Conservation (phyloP, 2,888 invertebrate species). For the Spilosoma lubricipeda region DNA sequence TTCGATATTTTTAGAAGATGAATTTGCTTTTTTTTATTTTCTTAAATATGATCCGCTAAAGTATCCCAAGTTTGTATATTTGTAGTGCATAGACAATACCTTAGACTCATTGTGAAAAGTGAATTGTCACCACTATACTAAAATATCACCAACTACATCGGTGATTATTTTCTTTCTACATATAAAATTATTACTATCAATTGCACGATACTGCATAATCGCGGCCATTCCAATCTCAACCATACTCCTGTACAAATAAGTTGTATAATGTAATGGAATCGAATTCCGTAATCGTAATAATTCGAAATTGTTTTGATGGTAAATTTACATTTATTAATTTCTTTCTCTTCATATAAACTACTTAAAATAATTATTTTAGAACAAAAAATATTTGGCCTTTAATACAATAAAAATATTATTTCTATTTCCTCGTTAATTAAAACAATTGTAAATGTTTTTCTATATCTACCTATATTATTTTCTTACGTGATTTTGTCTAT, state of each 20-base stretch:
- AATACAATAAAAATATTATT: neutral
- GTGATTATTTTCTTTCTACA: neutral
- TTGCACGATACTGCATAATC: neutral
- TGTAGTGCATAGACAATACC: neutral
- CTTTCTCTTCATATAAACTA: neutral
- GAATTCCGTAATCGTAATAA: constrained; percentile 9
- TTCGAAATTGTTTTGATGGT: neutral
- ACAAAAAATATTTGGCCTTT: neutral
- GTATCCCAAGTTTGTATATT: neutral
- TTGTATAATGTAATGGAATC: neutral
- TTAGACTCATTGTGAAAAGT: neutral
- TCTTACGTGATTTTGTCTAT: neutral
- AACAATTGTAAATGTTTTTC: neutral
- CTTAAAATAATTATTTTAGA: neutral
- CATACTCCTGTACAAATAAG: neutral
- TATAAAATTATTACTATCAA: neutral
- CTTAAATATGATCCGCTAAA: neutral
- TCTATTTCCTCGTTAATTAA: neutral
- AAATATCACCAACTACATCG: neutral
- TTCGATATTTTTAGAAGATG: no score
- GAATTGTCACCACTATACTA: neutral
- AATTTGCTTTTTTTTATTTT: neutral
- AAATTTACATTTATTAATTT: neutral
- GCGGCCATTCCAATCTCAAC: neutral
- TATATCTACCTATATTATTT: neutral